Evolutionary conservation across 2,888 invertebrate genomes (phyloP).

Genomic region (Ochropleura plecta): DNA sequence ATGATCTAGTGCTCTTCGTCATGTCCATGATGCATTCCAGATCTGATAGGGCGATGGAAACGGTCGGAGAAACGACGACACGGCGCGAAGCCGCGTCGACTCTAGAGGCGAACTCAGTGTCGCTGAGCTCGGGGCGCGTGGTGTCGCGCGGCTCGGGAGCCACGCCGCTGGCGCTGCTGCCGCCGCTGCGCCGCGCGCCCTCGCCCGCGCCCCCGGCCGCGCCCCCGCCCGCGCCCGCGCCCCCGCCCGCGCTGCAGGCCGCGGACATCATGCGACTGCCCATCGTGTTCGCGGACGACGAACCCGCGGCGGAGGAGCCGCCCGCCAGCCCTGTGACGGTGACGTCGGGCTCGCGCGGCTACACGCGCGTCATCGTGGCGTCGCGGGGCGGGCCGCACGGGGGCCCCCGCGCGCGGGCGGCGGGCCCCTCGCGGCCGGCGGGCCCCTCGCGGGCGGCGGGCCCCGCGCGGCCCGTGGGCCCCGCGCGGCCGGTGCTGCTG

Average conservation of each 20-base stretch:
- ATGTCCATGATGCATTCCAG: constrained; percentile 43
- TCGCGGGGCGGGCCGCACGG: constrained; percentile 57
- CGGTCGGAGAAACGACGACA: constrained; percentile 65
- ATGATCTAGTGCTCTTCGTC: no score
- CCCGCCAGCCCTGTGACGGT: constrained; percentile 45
- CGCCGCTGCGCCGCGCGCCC: constrained; percentile 69
- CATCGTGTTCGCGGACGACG: constrained; percentile 91
- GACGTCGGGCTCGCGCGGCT: constrained; percentile 47
- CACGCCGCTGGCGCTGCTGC: constrained; percentile 75
- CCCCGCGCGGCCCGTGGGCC: constrained; percentile 54
- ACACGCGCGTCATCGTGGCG: constrained; percentile 61
- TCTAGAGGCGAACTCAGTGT: constrained; percentile 1
- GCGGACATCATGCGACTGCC: constrained; percentile 91
- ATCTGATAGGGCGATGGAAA: constrained; percentile 65
- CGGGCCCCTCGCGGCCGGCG: neutral
- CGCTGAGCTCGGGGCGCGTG: constrained; percentile 50
- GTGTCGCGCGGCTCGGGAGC: constrained; percentile 76
- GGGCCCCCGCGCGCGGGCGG: constrained; percentile 74
- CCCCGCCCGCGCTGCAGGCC: constrained; percentile 49
- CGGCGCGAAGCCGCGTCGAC: neutral
- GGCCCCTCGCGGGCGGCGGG: constrained; percentile 52
- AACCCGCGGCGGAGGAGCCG: constrained; percentile 61
- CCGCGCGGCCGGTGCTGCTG: constrained; percentile 69
- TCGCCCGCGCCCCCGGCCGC: constrained; percentile 67
- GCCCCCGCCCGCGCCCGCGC: constrained; percentile 45